Percentiles rank a stretch among this genome's conserved stretches.
Conservation (phyloP, 2,797 vertebrate species). For the Halcyon leucocephala region DNA sequence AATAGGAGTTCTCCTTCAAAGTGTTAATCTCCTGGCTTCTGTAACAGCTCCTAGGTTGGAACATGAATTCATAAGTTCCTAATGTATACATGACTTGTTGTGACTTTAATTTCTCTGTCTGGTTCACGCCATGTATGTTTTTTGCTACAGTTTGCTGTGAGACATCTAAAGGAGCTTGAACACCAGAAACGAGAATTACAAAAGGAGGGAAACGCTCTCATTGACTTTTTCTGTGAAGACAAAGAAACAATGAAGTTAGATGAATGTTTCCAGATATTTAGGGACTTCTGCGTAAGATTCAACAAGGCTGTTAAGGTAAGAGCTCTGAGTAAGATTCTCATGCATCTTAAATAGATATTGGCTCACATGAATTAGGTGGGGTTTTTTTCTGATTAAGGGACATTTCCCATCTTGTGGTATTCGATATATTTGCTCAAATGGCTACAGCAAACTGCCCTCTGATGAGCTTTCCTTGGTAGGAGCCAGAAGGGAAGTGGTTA, state of each 20-base stretch:
- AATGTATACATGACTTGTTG: background rate
- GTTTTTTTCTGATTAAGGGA: background rate
- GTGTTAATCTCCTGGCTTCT: background rate
- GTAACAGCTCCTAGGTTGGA: background rate
- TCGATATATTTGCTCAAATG: background rate
- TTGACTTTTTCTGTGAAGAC: conserved; percentile 99
- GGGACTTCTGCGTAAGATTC: conserved; percentile 95
- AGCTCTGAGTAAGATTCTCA: background rate
- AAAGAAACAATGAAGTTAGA: conserved; percentile 97
- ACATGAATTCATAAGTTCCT: background rate
- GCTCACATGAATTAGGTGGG: background rate
- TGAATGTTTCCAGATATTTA: conserved; percentile 96
- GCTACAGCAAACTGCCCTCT: background rate
- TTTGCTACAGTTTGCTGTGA: conserved; percentile 83
- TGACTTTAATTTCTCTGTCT: background rate
- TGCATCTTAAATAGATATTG: background rate
- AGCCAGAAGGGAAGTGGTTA: background rate
- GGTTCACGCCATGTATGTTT: background rate
- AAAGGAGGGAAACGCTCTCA: conserved; percentile 89
- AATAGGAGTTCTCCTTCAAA: background rate
- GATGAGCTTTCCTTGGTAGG: background rate
- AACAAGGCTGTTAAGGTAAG: conserved; percentile 95
- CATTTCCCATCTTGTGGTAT: background rate
- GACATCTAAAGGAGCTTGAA: conserved; percentile 89
- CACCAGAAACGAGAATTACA: conserved; percentile 86